Percentiles rank a stretch among this genome's conserved stretches.
Evolutionary conservation across 2,888 invertebrate genomes (phyloP).

Genomic region (Sminthurides aquaticus): DNA sequence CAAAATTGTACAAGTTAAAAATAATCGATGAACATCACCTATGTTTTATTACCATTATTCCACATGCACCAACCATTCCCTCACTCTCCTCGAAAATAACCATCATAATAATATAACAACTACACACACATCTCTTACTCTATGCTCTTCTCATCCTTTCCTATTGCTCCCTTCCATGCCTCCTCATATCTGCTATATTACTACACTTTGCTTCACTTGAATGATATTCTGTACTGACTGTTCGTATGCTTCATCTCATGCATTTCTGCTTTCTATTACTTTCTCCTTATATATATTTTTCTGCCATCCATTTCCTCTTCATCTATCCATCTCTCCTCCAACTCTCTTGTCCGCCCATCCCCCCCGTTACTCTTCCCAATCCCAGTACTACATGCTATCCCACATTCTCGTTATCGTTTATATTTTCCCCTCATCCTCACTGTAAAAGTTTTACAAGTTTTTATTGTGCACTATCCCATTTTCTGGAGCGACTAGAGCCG

Average conservation of each 20-base stretch:
- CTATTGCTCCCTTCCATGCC: too few relatives aligned
- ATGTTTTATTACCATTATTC: background rate
- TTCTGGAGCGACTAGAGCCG: slow-evolving; percentile 10
- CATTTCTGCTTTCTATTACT: too few relatives aligned
- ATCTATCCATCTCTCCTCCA: too few relatives aligned
- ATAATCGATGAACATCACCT: background rate
- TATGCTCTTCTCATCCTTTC: too few relatives aligned
- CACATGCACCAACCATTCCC: background rate
- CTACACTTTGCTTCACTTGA: too few relatives aligned
- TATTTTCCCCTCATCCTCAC: background rate
- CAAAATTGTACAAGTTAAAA: background rate
- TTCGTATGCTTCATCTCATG: too few relatives aligned
- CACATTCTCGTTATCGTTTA: background rate
- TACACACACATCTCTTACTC: too few relatives aligned
- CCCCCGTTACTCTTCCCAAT: background rate
- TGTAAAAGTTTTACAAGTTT: background rate
- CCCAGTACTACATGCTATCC: background rate
- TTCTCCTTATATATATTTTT: too few relatives aligned
- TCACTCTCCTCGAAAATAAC: background rate
- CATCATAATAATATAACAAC: background rate
- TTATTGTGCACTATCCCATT: background rate
- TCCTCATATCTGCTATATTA: too few relatives aligned
- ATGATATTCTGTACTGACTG: too few relatives aligned
- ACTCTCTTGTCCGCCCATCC: background rate
- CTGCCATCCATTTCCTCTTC: too few relatives aligned